phyloP scores from a whole-genome alignment of 2,797 vertebrate species.

The Gobio occitaniae region DNA sequence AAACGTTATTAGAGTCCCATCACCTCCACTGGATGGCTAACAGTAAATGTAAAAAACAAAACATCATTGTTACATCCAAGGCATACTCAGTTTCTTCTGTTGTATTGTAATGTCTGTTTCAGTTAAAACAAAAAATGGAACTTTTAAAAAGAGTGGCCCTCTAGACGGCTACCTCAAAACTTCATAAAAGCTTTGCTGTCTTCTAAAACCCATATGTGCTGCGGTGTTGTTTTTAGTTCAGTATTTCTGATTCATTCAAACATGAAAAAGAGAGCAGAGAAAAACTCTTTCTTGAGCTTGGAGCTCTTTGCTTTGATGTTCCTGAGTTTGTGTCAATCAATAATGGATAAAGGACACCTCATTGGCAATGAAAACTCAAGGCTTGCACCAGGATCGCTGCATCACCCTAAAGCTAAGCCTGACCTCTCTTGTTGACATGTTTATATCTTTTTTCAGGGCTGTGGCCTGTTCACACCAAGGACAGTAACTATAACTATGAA shows the following conservation, averaged over 20 bases:
- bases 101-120: constrained; percentile 20
- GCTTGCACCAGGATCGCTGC: constrained; percentile 7
- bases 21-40: constrained; percentile 1
- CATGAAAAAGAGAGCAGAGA: constrained; percentile 23
- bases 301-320: constrained; percentile 25
- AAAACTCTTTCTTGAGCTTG: constrained; percentile 15
- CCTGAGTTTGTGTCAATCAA: constrained; percentile 33
- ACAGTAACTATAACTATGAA: background rate
- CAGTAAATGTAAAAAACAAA: constrained; percentile 1
- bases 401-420: constrained; percentile 8
- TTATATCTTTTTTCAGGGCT: background rate
- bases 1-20: background rate
- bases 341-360: constrained; percentile 44
- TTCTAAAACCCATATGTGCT: constrained; percentile 29
- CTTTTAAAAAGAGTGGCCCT: constrained; percentile 12
- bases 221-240: constrained; percentile 30
- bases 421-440: background rate
- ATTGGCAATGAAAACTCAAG: constrained; percentile 35
- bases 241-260: constrained; percentile 40
- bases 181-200: background rate
- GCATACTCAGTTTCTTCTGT: background rate
- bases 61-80: constrained; percentile 20
- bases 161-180: constrained; percentile 12
- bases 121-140: background rate
- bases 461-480: background rate